Base-by-base conservation (phyloP, 2,888 invertebrate species). In the Caradrina kadenii region DNA sequence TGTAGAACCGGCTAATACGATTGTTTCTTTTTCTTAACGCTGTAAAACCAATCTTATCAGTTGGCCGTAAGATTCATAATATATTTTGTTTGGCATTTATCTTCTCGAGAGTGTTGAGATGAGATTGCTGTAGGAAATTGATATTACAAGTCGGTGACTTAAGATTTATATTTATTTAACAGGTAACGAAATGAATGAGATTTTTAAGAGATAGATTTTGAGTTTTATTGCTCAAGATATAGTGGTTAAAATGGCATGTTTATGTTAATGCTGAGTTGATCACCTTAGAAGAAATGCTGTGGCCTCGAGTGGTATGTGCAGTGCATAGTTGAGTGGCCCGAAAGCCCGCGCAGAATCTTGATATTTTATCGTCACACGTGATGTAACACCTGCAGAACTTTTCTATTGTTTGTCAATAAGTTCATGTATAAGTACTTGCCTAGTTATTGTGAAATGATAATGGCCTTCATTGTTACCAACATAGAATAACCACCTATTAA, bases 281-380 rank as follows among this genome's bases (percentile, higher is more conserved):
- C 90, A 92, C 93, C 93, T 92, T 89, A 89, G 87, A 93, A 93
- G 93, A 93, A 93, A 93, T 92, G 85, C 69, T 73, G 83, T 89
- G 93, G 91, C 94, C 94, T 93, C 93, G 91, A 83, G 65, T 73
- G 90, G 92, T 89, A 92, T 92, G 93, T 87, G 87, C 76, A 78
- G 86, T 86, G 89, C 88, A 87, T 88, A 81, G 79, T 76, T 73
- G 75, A 81, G 85, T 83, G 77, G 86, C 76, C 84, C 80, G 80
- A 87, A 87, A 86, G 87, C 86, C 77, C 76, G 85, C 70, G 73
- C 81, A 85, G 88, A 90, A 89, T 90, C 84, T 88, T 88, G 84
- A 87, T 87, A 80, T 83, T 81, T 85, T 81, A 81, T 81, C 76
- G 81, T 72, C 73, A 75, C 80, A 69, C 66, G 66, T 87, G 86